A percentile compares a stretch with the other conserved stretches of the same genome.
Evolutionary conservation across 2,797 vertebrate genomes (phyloP).

Genomic region (Schizopygopsis pylzovi): DNA sequence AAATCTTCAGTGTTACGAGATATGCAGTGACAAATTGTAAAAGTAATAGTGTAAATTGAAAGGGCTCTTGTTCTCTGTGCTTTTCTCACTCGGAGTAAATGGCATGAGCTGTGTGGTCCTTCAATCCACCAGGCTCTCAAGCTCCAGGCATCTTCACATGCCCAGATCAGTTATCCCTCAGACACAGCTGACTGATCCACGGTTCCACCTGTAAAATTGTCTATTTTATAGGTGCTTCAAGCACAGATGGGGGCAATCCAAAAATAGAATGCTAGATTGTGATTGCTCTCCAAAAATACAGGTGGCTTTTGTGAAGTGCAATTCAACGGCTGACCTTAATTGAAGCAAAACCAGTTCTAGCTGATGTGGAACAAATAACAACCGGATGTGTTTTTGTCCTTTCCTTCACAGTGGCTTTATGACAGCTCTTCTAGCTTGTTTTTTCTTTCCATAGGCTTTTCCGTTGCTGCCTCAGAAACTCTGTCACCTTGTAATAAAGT

Average conservation of each 20-base stretch:
- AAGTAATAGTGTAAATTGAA: slow-evolving; percentile 22
- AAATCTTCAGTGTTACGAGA: not conserved
- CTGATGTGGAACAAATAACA: slow-evolving; percentile 63
- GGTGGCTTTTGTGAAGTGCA: slow-evolving; percentile 66
- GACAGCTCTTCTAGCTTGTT: slow-evolving; percentile 22
- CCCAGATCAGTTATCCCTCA: slow-evolving; percentile 73
- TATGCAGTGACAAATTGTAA: slow-evolving; percentile 10
- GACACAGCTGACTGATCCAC: slow-evolving; percentile 77
- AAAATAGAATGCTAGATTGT: slow-evolving; percentile 75
- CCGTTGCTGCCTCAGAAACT: slow-evolving; percentile 23
- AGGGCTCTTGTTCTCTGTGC: not conserved
- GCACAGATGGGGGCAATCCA: slow-evolving; percentile 71
- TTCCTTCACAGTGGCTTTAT: slow-evolving; percentile 44
- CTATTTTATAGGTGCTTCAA: slow-evolving; percentile 79
- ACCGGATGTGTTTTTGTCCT: slow-evolving; percentile 45
- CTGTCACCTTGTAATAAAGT: slow-evolving; percentile 53
- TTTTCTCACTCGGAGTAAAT: slow-evolving; percentile 21
- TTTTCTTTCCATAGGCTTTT: slow-evolving; percentile 44
- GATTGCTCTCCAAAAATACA: slow-evolving; percentile 70
- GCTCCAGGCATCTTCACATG: slow-evolving; percentile 66
- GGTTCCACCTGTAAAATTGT: slow-evolving; percentile 79
- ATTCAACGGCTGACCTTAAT: slow-evolving; percentile 63
- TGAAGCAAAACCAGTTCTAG: slow-evolving; percentile 56
- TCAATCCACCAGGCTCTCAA: slow-evolving; percentile 41
- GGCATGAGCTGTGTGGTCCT: slow-evolving; percentile 32